Evolutionary conservation across 2,888 invertebrate species (phyloP).

Genomic region (Eupithecia inturbata): DNA sequence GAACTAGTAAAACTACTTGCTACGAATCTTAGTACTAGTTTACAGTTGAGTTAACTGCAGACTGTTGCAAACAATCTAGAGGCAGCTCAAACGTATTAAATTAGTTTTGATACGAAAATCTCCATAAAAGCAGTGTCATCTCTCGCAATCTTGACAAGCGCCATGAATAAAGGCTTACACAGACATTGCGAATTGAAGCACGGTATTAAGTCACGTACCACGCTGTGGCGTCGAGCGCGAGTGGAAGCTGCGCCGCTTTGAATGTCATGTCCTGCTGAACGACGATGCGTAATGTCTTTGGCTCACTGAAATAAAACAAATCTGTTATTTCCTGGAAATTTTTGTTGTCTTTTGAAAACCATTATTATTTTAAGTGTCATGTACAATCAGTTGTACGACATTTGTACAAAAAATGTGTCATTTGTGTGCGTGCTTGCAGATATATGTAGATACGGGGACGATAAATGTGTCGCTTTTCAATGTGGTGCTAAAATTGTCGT

Average conservation of each 20-base stretch:
- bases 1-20: no score
- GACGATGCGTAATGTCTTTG: conserved; percentile 75
- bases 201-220: conserved; percentile 52
- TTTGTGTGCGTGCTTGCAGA: no score
- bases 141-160: neutral
- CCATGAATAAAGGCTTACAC: conserved; percentile 3
- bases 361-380: no score
- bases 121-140: conserved; percentile 6
- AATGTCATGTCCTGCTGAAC: conserved; percentile 77
- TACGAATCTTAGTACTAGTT: no score
- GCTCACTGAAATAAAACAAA: conserved; percentile 68
- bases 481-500: no score
- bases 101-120: neutral
- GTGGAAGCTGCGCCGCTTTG: conserved; percentile 67
- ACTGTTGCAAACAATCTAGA: neutral
- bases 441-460: no score
- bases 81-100: neutral
- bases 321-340: neutral
- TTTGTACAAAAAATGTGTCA: no score
- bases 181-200: conserved; percentile 25
- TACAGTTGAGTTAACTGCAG: no score
- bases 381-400: no score
- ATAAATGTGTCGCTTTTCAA: no score
- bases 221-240: conserved; percentile 67
- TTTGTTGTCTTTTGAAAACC: neutral